Base-by-base conservation (phyloP, 2,797 vertebrate species). In the Acrossocheilus wenchowensis region DNA sequence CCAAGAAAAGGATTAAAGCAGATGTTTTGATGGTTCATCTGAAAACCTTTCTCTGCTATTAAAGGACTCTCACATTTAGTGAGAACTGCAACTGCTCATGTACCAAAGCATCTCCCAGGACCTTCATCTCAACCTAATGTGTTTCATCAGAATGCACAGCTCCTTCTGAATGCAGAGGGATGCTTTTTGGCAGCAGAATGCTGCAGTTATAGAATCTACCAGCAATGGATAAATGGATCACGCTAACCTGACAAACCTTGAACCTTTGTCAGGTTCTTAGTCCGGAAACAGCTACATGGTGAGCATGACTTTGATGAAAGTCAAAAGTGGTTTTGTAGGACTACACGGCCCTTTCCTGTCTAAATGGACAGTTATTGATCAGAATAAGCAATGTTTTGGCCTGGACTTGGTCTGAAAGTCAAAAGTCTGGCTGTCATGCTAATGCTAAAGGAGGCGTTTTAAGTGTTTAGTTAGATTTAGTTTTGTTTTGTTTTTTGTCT, bases 41-140 rank as follows among this genome's bases (percentile, higher is more conserved):
- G 80, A 74, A 88, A 88, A 88, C 85, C 78, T 88, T 87, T 88
- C 79, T 81, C 83, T 85, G 74, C 82, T 81, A 88, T 88, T 87
- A 90, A 81, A 82, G 78, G 80, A 81, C 82, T 87, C 87, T 73
- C 34, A 52, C 34, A 66, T 79, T 64, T 82, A 81, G 74, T 62
- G 60, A 78, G 85, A 79, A 88, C 74, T 90, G 82, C 78, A 73
- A 85, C 86, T 78, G 85, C 85, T 86, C 87, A 86, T 88, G 87
- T 81, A 87, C 69, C 72, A 83, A 71, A 85, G 69, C 62, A 60
- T 39, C 62, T 79, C 84, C 68, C 82, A 78, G 71, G 60, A 78
- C 77, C 73, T 79, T 52, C 5, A 36, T 77, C 83, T 82, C 71
- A 85, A 85, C 82, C 69, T 80, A 83, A 90, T 85, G 74, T 14